A percentile compares a stretch with the other conserved stretches of the same genome.
Evolutionary conservation across 2,797 vertebrate species (phyloP).

Genomic region (Darevskia mixta): DNA sequence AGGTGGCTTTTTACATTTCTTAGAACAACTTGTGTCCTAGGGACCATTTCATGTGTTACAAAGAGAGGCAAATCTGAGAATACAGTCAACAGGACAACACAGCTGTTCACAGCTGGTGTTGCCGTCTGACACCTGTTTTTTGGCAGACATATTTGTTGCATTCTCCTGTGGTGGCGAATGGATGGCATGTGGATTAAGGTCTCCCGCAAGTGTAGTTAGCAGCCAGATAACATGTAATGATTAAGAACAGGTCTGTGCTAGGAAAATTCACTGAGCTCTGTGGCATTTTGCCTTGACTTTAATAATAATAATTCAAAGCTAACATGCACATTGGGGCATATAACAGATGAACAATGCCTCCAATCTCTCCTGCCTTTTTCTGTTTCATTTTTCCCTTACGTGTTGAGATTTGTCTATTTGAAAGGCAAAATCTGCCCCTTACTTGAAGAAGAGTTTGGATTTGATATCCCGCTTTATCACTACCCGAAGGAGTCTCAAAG

Average conservation of each 20-base stretch:
- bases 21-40: neutral
- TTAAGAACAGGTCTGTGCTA: neutral
- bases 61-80: neutral
- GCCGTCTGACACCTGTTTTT: neutral
- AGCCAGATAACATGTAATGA: neutral
- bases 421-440: neutral
- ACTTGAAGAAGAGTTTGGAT: too few species aligned
- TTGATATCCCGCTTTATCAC: too few species aligned
- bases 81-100: neutral
- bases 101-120: neutral
- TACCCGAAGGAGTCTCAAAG: too few species aligned
- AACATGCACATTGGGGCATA: neutral
- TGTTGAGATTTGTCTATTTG: neutral
- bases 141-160: neutral
- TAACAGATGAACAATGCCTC: neutral
- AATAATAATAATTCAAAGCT: neutral
- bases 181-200: too few species aligned
- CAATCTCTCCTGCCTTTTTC: neutral
- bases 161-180: neutral
- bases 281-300: neutral
- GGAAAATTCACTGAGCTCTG: neutral
- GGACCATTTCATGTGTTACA: neutral
- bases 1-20: neutral
- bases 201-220: neutral
- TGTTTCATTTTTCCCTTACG: neutral